Percentiles rank a stretch among this genome's conserved stretches.
Evolutionary conservation across 2,888 invertebrate genomes (phyloP).

Genomic region (Drosophila glabriapex): DNA sequence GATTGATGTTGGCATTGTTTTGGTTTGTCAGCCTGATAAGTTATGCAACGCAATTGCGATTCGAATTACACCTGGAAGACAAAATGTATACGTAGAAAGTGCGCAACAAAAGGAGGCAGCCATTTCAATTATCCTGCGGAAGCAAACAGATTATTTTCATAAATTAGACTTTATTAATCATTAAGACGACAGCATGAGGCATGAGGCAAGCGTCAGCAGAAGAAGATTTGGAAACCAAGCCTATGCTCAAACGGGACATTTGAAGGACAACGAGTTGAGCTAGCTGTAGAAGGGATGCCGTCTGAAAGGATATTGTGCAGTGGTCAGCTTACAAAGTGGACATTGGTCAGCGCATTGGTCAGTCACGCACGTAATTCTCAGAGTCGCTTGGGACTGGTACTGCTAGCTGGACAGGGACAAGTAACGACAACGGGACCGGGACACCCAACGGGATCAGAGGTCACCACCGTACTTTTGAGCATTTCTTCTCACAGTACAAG

Average conservation of each 20-base stretch:
- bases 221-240: slow-evolving; percentile 13
- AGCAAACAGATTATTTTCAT: slow-evolving; percentile 83
- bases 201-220: slow-evolving; percentile 26
- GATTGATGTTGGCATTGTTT: slow-evolving; percentile 84
- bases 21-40: slow-evolving; percentile 71
- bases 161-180: slow-evolving; percentile 84
- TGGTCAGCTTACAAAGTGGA: slow-evolving; percentile 73
- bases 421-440: slow-evolving; percentile 2
- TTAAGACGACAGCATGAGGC: slow-evolving; percentile 76
- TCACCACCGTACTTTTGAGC: slow-evolving; percentile 83
- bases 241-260: slow-evolving; percentile 52
- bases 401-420: slow-evolving; percentile 25
- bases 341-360: slow-evolving; percentile 83
- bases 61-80: slow-evolving; percentile 73
- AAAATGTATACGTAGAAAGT: slow-evolving; percentile 3
- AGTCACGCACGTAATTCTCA: slow-evolving; percentile 81
- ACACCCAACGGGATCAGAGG: slow-evolving; percentile 80
- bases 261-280: slow-evolving; percentile 79
- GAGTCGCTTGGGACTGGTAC: slow-evolving; percentile 47
- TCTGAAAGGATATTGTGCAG: slow-evolving; percentile 64
- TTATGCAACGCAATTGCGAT: slow-evolving; percentile 61
- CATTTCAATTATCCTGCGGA: slow-evolving; percentile 44
- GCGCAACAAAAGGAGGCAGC: slow-evolving; percentile 42
- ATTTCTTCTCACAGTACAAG: slow-evolving; percentile 82
- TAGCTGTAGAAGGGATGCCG: slow-evolving; percentile 46